These are phyloP conservation scores for Tachina fera DNA, from an alignment of 2,888 invertebrate genomes.

Conservation along the genomic window DNA sequence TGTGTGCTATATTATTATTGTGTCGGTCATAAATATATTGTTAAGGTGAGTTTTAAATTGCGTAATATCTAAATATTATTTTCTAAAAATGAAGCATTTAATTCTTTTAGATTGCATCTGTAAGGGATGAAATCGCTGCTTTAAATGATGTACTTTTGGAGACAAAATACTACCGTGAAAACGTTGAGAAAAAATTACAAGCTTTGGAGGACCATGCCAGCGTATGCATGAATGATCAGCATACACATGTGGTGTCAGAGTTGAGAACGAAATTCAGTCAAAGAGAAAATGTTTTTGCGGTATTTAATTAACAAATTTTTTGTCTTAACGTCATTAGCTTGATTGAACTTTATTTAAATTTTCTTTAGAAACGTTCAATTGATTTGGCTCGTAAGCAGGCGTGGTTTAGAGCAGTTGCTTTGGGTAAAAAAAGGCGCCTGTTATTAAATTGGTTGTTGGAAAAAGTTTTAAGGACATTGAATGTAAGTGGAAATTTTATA, in stretches of 20 bases:
- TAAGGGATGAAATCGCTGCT: slow-evolving; percentile 82
- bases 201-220: slow-evolving; percentile 78
- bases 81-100: background rate
- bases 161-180: slow-evolving; percentile 80
- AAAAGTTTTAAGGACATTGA: slow-evolving; percentile 83
- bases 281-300: slow-evolving; percentile 82
- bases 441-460: slow-evolving; percentile 85
- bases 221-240: slow-evolving; percentile 78
- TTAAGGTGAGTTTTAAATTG: slow-evolving; percentile 76
- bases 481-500: slow-evolving; percentile 73
- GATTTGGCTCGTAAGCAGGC: slow-evolving; percentile 87
- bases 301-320: slow-evolving; percentile 62
- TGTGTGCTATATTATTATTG: slow-evolving; percentile 81
- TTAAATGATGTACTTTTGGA: slow-evolving; percentile 81
- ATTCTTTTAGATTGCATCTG: slow-evolving; percentile 77
- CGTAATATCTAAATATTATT: background rate
- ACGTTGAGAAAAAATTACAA: slow-evolving; percentile 79
- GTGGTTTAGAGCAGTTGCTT: slow-evolving; percentile 86
- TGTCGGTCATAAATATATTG: slow-evolving; percentile 82
- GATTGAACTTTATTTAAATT: background rate
- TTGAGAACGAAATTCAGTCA: slow-evolving; percentile 80
- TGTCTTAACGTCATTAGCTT: background rate
- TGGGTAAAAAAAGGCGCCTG: slow-evolving; percentile 84
- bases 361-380: slow-evolving; percentile 82
- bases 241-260: slow-evolving; percentile 79